These are phyloP conservation scores for Thecocarcelia acutangulata DNA, from an alignment of 2,888 invertebrate genomes.

Conservation along the genomic window DNA sequence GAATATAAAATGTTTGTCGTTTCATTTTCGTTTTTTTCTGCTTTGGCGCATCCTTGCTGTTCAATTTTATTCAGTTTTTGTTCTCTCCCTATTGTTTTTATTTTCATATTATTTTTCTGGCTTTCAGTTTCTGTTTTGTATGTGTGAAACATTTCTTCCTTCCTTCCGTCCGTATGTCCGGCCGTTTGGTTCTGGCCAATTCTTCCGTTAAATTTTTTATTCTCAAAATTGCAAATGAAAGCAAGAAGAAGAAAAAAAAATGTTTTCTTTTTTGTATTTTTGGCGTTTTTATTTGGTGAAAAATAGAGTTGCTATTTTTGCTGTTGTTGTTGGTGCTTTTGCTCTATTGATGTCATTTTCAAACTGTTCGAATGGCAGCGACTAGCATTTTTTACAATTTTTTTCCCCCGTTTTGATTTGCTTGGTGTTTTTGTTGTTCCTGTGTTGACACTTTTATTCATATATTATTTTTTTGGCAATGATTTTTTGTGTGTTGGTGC, in stretches of 20 bases:
- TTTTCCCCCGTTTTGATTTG: conserved; percentile 9
- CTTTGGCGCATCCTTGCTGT: conserved; percentile 60
- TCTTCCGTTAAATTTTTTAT: conserved; percentile 60
- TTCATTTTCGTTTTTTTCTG: conserved; percentile 10
- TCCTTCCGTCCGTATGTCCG: conserved; percentile 69
- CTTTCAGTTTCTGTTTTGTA: conserved; percentile 53
- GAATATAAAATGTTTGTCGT: conserved; percentile 2
- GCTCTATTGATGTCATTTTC: conserved; percentile 46
- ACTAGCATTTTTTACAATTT: conserved; percentile 47
- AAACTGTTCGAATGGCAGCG: conserved; percentile 34
- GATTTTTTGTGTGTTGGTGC: conserved; percentile 35
- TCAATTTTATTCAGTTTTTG: conserved; percentile 35
- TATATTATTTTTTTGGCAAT: conserved; percentile 44
- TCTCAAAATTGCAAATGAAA: conserved; percentile 27
- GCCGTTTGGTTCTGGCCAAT: conserved; percentile 50
- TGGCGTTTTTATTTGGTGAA: conserved; percentile 37
- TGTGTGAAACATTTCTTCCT: conserved; percentile 73
- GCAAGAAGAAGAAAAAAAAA: conserved; percentile 7
- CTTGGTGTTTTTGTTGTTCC: conserved; percentile 45
- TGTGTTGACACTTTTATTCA: conserved; percentile 62
- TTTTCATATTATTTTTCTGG: conserved; percentile 24
- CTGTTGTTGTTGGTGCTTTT: conserved; percentile 19
- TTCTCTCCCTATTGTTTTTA: conserved; percentile 13
- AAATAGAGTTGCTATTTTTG: conserved; percentile 26
- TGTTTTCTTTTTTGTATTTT: conserved; percentile 16